Evolutionary conservation across 1,140 invertebrate species (phyloP).

Genomic region (Formica selysi): DNA sequence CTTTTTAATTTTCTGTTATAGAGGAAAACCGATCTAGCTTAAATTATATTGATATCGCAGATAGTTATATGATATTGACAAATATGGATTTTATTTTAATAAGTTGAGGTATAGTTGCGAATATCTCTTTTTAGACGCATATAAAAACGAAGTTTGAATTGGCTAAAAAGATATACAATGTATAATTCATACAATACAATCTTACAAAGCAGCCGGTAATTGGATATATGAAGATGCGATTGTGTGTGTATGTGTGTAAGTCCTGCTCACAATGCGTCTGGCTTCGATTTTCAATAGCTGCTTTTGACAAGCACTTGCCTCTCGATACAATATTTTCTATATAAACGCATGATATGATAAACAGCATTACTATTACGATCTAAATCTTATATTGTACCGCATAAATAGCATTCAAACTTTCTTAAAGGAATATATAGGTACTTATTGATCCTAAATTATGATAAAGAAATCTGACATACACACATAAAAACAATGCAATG

Average conservation of each 20-base stretch:
- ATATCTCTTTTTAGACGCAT: not conserved
- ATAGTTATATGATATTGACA: not conserved
- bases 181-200: conserved; percentile 76
- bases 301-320: conserved; percentile 75
- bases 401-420: conserved; percentile 8
- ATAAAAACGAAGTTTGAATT: conserved; percentile 37
- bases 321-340: conserved; percentile 63
- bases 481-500: not conserved
- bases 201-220: conserved; percentile 77
- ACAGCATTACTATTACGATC: conserved; percentile 41
- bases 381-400: not conserved
- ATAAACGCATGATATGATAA: conserved; percentile 56
- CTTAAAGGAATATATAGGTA: not conserved
- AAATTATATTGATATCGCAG: not conserved
- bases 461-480: not conserved
- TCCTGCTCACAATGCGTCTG: conserved; percentile 72
- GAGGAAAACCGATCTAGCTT: not conserved
- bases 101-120: conserved; percentile 23
- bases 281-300: conserved; percentile 81
- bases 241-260: conserved; percentile 33
- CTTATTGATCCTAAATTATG: not conserved
- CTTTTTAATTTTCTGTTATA: conserved; percentile 18
- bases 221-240: conserved; percentile 74
- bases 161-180: conserved; percentile 58
- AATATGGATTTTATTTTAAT: conserved; percentile 3